Base-by-base conservation (phyloP, 37 sponge, comb jelly and placozoan species). In the Lycopodina hypogea region DNA sequence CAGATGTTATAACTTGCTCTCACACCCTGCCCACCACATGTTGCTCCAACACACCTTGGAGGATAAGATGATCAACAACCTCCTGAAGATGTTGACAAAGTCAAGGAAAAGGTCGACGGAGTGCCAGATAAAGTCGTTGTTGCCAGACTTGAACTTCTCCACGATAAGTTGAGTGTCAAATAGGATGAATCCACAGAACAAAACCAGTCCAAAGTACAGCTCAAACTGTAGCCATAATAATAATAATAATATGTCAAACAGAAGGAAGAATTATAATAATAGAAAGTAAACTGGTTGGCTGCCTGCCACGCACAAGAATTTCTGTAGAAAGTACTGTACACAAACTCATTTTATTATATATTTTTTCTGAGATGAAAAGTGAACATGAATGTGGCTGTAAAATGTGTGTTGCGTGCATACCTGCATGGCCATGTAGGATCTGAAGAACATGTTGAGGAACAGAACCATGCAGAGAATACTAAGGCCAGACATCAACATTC, bases 111-210 rank as follows among this genome's bases (percentile, higher is more conserved):
- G 90, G 42, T 95, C 98, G 0, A 97, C 78, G 50, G 98, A 95
- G 78, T 97, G 98, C 88, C 93, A 86, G 72, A 95, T 87, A 67
- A 80, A 95, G 75, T 97, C 98, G 1, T 84, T 59, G 78, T 97
- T 92, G 22, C 98, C 98, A 73, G 42, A 63, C 52, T 90, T 78
- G 65, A 81, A 88, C 70, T 84, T 81, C 88, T 97, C 92, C n/a
- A 95, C 83, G 56, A 97, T 97, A 56, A 97, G 88, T 63, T 97
- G 98, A 33, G 98, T 97, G 78, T 97, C 98, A 62, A 89, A 97
- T 61, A 94, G 79, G 8, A 97, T 92, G 78, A 97, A 97, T 4
- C 84, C 95, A 76, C 95, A 94, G 83, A 94, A 91, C 61, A 97
- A n/a, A 28, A 92, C 28, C 78, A 97, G 87, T 28, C 89, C 90